phyloP scores from a whole-genome alignment of 1,140 invertebrate genomes.

The Thalassaphorura encarpata region DNA sequence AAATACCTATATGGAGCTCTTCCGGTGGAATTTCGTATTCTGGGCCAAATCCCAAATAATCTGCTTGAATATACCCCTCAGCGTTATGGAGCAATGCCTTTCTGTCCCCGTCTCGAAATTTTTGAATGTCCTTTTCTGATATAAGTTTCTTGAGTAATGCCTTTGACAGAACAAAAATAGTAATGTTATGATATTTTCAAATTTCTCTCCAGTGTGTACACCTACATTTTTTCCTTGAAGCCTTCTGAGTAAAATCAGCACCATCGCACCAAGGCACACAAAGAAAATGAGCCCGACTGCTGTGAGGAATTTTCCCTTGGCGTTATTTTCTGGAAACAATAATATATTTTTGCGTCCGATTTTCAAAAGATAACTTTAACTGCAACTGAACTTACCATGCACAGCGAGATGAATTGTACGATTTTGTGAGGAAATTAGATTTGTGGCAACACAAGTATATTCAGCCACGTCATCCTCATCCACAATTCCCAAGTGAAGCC shows the following conservation, averaged over 20 bases:
- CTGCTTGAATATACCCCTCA: slow-evolving; percentile 15
- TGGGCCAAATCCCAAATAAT: slow-evolving; percentile 19
- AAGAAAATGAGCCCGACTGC: not conserved
- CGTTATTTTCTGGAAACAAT: not conserved
- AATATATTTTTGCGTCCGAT: not conserved
- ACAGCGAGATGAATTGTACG: too few relatives aligned
- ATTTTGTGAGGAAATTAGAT: too few relatives aligned
- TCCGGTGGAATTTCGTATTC: slow-evolving; percentile 18
- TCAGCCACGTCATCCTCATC: slow-evolving; percentile 5
- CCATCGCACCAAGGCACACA: not conserved
- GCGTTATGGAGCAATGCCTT: slow-evolving; percentile 12
- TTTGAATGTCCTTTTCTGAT: slow-evolving; percentile 10
- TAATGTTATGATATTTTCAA: not conserved
- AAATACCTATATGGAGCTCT: slow-evolving; percentile 16
- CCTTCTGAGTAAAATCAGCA: slow-evolving; percentile 5
- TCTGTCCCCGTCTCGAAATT: slow-evolving; percentile 20
- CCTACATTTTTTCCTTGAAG: not conserved
- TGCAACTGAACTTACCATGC: too few relatives aligned
- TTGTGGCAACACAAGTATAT: not conserved
- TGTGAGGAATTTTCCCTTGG: not conserved
- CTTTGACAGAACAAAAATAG: not conserved
- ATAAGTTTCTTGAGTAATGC: slow-evolving; percentile 8
- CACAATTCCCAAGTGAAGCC: not conserved
- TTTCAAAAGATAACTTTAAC: too few relatives aligned
- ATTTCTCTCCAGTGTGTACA: not conserved